Percentiles rank a stretch among this genome's conserved stretches.
Evolutionary conservation across 2,113 vertebrate genomes (phyloP).

Genomic region (Rhodinocichla rosea): DNA sequence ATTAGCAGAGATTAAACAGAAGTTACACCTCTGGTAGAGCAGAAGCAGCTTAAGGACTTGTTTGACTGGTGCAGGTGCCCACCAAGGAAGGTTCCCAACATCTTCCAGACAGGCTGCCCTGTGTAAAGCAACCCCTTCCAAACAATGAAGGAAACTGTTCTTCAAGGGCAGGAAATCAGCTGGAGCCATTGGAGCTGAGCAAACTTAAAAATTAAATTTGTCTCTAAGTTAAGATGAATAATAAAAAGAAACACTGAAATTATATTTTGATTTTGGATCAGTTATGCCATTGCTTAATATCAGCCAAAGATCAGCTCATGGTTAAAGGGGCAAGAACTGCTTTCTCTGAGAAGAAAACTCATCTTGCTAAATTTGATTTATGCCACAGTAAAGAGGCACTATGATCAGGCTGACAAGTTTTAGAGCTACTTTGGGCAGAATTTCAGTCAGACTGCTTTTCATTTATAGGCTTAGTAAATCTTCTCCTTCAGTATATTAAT

Average conservation of each 20-base stretch:
- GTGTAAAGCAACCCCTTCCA: not conserved
- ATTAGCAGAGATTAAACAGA: not conserved
- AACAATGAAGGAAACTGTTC: not conserved
- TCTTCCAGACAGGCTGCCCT: not conserved
- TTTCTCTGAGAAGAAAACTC: not conserved
- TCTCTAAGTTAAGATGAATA: not conserved
- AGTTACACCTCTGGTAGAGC: rapidly evolving
- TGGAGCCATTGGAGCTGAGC: not conserved
- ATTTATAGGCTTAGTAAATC: not conserved
- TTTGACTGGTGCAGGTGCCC: not conserved
- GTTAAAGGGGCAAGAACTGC: not conserved
- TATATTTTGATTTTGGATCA: not conserved
- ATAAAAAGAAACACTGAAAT: conserved; percentile 7
- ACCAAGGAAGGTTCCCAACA: not conserved
- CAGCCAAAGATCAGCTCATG: not conserved
- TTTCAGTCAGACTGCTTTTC: not conserved
- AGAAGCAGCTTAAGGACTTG: not conserved
- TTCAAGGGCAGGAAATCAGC: not conserved
- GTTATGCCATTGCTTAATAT: not conserved
- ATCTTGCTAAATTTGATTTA: conserved; percentile 17
- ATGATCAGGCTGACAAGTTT: not conserved
- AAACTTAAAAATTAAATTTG: not conserved
- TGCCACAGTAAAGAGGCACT: not conserved
- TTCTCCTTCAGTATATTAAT: not conserved
- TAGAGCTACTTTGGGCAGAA: not conserved